phyloP scores from a whole-genome alignment of 2,888 invertebrate species.

The Drosophila neonasuta region DNA sequence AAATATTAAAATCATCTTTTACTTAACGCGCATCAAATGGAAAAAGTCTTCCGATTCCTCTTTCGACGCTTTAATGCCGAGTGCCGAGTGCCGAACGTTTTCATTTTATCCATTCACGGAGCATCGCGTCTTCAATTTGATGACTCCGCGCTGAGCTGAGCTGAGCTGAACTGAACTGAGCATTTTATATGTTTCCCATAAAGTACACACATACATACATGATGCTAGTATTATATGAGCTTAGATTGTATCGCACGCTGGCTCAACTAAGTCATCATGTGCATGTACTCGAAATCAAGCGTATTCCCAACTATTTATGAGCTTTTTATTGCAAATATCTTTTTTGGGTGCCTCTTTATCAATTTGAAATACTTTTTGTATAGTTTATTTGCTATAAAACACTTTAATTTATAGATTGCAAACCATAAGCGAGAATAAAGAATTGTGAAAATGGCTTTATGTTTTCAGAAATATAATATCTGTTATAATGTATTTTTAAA shows the following conservation, averaged over 20 bases:
- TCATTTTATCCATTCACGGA: conserved; percentile 23
- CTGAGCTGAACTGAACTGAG: neutral
- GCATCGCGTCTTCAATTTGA: conserved; percentile 34
- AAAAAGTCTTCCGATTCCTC: conserved; percentile 46
- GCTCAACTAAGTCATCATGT: neutral
- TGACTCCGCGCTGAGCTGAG: conserved; percentile 10
- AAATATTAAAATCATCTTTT: conserved; percentile 72
- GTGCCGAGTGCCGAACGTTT: conserved; percentile 21
- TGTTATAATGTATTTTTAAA: too few species aligned
- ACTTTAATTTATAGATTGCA: too few species aligned
- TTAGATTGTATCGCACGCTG: neutral
- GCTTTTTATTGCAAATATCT: too few species aligned
- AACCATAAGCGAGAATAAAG: too few species aligned
- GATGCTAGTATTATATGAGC: neutral
- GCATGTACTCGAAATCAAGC: neutral
- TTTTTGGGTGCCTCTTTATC: too few species aligned
- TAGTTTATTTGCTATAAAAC: too few species aligned
- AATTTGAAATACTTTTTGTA: too few species aligned
- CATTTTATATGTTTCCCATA: conserved; percentile 29
- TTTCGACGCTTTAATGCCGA: conserved; percentile 26
- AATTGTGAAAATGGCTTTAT: too few species aligned
- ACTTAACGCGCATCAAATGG: conserved; percentile 62
- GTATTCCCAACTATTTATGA: too few species aligned
- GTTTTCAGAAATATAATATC: too few species aligned
- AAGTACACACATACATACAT: neutral